Evolutionary conservation across 2,797 vertebrate species (phyloP), one percentile per base, ranked within the genome.

Genomic region (Sylvia borin): DNA sequence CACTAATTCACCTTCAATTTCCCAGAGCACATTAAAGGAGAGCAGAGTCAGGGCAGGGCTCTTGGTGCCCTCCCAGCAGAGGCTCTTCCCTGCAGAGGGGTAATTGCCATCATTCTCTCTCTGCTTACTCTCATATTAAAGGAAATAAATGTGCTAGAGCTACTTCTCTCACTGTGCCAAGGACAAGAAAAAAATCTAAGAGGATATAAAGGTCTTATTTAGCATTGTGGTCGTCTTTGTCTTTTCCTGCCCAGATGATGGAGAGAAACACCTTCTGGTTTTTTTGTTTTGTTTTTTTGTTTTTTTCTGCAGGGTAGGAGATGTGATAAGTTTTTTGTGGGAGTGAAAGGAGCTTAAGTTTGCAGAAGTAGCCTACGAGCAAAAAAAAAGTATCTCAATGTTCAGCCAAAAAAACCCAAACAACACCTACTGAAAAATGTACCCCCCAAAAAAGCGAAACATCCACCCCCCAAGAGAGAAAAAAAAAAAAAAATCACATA

Each of bases 381-480:
- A 62, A 61, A 74, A 67, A 13, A 20, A 13, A 0, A 73, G 10
- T 0, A 3, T 18, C 14, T 8, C 12, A 13, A 4, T 5, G 11
- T 31, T 50, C 76, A 77, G 55, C 6, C 73, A 25, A 72, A 85
- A 78, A 82, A 22, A 0, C 3, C 7, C 8, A 36, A 83, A 7
- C 10, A 62, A 47, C 64, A 34, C 2, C 17, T 29, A 77, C 21
- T 8, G 20, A 27, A 29, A 6, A 70, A 42, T 7, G 31, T 16
- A 62, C 20, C 24, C 24, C 34, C 34, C 2, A 40, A 70, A 68
- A 77, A 55, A 77, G 31, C 29, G 16, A 26, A 54, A 70, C 31
- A 47, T 5, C 16, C 11, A 22, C 10, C 0, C 2, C 6, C 0
- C 5, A 5, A 61, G n/a, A 8, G 6, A 0, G 36, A 5, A 13